Evolutionary conservation across 2,888 invertebrate genomes (phyloP), one percentile per base, ranked within the genome.

Genomic region (Slavum lentiscoides): DNA sequence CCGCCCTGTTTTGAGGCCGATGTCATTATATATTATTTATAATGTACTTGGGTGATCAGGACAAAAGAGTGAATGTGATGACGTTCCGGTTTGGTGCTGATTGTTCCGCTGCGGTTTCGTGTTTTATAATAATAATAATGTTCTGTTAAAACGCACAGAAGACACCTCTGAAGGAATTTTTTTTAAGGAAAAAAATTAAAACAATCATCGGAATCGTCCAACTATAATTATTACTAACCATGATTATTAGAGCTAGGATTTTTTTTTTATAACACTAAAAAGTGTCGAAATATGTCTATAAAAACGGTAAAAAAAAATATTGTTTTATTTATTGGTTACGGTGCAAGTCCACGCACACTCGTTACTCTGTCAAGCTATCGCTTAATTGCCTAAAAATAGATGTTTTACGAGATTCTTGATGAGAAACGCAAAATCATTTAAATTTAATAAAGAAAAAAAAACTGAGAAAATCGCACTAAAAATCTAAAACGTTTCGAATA

Each of bases 31-130:
- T 77, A 64, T 17, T 74, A 39, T 74, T 19, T 61, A 64, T 68
- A 30, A 49, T 37, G 49, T 30, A 30, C 30, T 62, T 80, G 49
- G 70, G 70, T 64, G 70, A 66, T 58, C 58, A 58, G 72, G 80
- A 80, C 80, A 80, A 80, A 69, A 80, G 70, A 80, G 55, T 80
- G 58, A 70, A 64, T 77, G 62, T 80, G 80, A 80, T 80, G 72
- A 80, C 80, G 80, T 80, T 80, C 72, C 70, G 80, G 72, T 80
- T 72, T 58, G 39, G 58, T 64, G 72, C 64, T 80, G 80, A 72
- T 80, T 80, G 80, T 80, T 80, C 53, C 69, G 77, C 69, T 77
- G 62, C 11, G 62, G 9, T 53, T 70, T 62, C 43, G 43, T 72
- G 72, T 72, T 70, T 49, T 68, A n/a, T n/a, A n/a, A 68, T 72